These are phyloP conservation scores for Thermophis baileyi DNA, from an alignment of 2,113 vertebrate genomes.

Conservation along the genomic window DNA sequence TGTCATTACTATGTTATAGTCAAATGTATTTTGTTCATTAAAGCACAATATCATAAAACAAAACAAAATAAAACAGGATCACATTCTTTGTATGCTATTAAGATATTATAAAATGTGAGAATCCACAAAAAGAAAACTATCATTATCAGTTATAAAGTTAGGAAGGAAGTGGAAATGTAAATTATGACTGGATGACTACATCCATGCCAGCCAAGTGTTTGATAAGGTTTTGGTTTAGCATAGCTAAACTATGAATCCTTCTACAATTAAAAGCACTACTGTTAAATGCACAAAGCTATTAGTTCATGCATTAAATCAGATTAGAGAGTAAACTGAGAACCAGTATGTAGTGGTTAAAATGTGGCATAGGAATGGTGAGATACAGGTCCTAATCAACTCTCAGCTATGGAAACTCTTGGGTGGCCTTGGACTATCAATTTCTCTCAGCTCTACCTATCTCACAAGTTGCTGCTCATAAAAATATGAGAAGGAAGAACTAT, in stretches of 20 bases:
- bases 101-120: not conserved
- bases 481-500: not conserved
- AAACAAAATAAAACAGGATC: not conserved
- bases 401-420: not conserved
- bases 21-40: not conserved
- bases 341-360: not conserved
- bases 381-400: not conserved
- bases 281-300: not conserved
- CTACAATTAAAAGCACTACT: not conserved
- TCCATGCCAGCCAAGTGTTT: not conserved
- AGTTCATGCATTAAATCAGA: not conserved
- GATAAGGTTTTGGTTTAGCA: not conserved
- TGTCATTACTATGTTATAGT: not conserved
- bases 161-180: not conserved
- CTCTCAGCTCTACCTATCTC: not conserved
- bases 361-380: not conserved
- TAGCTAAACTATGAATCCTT: not conserved
- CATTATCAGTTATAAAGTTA: not conserved
- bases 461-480: not conserved
- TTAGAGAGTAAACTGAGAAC: not conserved
- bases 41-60: not conserved
- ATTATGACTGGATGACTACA: not conserved
- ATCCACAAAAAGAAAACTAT: not conserved
- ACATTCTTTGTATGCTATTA: not conserved
- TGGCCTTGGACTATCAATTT: not conserved